Evolutionary conservation across 2,113 vertebrate species (phyloP), one percentile per base, ranked within the genome.

Genomic region (Hemicordylus capensis): DNA sequence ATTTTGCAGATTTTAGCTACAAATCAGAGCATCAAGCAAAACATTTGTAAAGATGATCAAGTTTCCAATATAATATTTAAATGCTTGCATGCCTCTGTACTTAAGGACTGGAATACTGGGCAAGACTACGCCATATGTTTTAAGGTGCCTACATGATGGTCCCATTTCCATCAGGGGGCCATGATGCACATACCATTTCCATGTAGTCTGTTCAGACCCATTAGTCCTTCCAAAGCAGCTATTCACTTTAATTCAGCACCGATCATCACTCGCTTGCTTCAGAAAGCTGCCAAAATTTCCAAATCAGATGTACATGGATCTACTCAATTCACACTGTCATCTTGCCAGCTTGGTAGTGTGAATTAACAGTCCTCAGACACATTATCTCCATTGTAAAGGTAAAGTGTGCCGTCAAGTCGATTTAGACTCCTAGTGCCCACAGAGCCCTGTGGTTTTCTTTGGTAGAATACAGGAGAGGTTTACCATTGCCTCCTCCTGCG

Each of bases 311-410:
- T 72, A 26, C 66, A 81, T 44, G 48, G 37, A 72, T 81, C 63
- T 26, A 58, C 8, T 67, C 51, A 58, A 58, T 20, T 37, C 66
- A 72, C 51, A 58, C 54, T 10, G 54, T 31, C 37, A 58, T 39
- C 46, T 69, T 69, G 46, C 63, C n/a, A 81, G 17, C 69, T 69
- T 31, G 37, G 34, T 81, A 70, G 34, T 56, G 24, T 54, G 80
- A 81, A 58, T 72, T 69, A 58, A 51, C 44, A 26, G 58, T 81
- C 66, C 24, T 81, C 34, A 54, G 80, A 70, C 56, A 70, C 22
- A 54, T 81, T 64, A 81, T 46, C 66, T 70, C 48, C 78, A 64
- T 80, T 80, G 78, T 34, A 51, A n/a, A n/a, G n/a, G n/a, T n/a
- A n/a, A n/a, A n/a, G n/a, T n/a, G n/a, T n/a, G n/a, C n/a, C n/a